Percentiles rank a stretch among this genome's conserved stretches.
These are phyloP conservation scores for Arctocebus calabarensis DNA, from an alignment of 2,797 vertebrate species.

Conservation along the genomic window DNA sequence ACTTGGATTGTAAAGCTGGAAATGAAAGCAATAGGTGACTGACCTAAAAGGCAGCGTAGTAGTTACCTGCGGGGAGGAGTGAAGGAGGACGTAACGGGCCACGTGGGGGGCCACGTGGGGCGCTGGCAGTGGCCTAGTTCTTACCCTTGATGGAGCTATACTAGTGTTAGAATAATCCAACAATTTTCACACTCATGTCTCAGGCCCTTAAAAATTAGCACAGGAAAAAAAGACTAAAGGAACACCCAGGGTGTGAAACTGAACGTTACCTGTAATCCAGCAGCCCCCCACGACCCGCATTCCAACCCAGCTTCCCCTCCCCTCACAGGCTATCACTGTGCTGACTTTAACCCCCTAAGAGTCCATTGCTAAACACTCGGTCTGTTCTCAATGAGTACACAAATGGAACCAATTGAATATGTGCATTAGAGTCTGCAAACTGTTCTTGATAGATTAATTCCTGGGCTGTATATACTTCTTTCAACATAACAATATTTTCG, in stretches of 20 bases:
- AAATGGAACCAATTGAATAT: not conserved
- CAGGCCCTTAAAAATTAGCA: not conserved
- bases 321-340: accelerated
- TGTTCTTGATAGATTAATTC: not conserved
- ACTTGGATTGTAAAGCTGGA: not conserved
- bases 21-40: not conserved
- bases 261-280: not conserved
- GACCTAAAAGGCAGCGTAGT: not conserved
- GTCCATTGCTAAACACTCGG: not conserved
- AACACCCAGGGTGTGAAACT: not conserved
- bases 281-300: accelerated
- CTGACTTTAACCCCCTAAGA: not conserved
- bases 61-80: not conserved
- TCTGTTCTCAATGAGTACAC: not conserved
- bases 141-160: not conserved
- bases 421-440: not conserved
- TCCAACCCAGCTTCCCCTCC: not conserved
- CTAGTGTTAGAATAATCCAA: not conserved
- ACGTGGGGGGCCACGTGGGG: too few relatives aligned
- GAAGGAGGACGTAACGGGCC: not conserved
- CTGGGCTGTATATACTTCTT: not conserved
- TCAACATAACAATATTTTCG: not conserved
- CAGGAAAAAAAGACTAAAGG: not conserved
- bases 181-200: not conserved
- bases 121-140: not conserved